A percentile compares a stretch with the other conserved stretches of the same genome.
These are phyloP conservation scores for Linurgus olivaceus DNA, from an alignment of 2,797 vertebrate genomes.

Conservation along the genomic window DNA sequence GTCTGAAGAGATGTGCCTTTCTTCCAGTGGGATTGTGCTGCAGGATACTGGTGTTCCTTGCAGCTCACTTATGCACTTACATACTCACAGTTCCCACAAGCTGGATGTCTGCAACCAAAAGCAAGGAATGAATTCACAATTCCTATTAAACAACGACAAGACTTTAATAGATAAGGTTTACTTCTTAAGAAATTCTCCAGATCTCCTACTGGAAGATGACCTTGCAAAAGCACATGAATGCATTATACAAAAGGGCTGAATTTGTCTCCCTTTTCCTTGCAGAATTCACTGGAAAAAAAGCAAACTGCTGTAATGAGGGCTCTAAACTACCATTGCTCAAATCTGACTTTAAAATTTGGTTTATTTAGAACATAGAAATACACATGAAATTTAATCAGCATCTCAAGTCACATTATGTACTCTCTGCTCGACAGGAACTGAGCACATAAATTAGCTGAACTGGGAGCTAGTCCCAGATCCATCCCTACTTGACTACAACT, in stretches of 20 bases:
- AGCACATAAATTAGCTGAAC: slow-evolving; percentile 51
- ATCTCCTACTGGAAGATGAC: slow-evolving; percentile 31
- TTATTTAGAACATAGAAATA: slow-evolving; percentile 70
- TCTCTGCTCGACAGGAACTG: slow-evolving; percentile 51
- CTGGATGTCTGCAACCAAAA: not conserved
- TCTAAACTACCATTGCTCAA: slow-evolving; percentile 68
- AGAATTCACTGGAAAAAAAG: slow-evolving; percentile 75
- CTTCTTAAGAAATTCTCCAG: not conserved
- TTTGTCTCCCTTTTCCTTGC: slow-evolving; percentile 32
- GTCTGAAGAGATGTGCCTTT: not conserved
- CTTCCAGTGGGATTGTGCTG: not conserved
- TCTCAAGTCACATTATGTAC: slow-evolving; percentile 66
- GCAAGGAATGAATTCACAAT: not conserved
- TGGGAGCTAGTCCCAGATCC: slow-evolving; percentile 61
- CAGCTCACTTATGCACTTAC: not conserved
- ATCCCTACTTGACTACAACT: slow-evolving; percentile 47
- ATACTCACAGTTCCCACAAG: not conserved
- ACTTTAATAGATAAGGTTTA: not conserved
- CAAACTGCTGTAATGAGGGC: slow-evolving; percentile 66
- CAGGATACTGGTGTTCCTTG: not conserved
- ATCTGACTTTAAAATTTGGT: slow-evolving; percentile 77
- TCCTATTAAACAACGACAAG: not conserved
- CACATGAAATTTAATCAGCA: slow-evolving; percentile 74
- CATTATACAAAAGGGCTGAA: slow-evolving; percentile 19
- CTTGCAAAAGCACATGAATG: not conserved